Evolutionary conservation across 2,113 vertebrate genomes (phyloP).

Genomic region (Phyllopteryx taeniolatus): DNA sequence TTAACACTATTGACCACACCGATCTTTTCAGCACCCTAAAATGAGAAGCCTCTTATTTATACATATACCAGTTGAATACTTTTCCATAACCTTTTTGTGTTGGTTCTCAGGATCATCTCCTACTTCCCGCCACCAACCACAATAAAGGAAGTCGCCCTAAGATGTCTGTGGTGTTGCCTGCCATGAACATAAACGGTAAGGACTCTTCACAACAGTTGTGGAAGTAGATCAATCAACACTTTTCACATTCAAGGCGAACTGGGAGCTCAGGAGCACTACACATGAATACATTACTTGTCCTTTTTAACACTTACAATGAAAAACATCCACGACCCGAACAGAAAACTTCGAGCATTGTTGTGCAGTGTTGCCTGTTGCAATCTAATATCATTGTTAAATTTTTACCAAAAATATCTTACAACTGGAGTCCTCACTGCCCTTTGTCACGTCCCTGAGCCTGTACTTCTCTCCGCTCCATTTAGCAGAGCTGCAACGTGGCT

Average conservation of each 20-base stretch:
- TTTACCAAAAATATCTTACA: constrained; percentile 1
- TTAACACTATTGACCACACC: background rate
- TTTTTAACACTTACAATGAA: constrained; percentile 12
- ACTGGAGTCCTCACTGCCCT: constrained; percentile 12
- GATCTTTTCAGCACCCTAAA: constrained; percentile 1
- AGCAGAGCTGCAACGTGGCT: constrained; percentile 14
- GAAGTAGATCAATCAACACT: constrained; percentile 22
- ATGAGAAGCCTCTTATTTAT: background rate
- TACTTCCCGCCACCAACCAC: constrained; percentile 90
- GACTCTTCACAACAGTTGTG: constrained; percentile 13
- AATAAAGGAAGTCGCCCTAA: constrained; percentile 95
- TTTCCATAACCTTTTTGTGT: constrained; percentile 8
- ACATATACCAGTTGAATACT: background rate
- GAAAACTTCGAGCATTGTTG: background rate
- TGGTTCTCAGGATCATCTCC: constrained; percentile 87
- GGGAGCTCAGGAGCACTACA: constrained; percentile 21
- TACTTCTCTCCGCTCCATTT: constrained; percentile 17
- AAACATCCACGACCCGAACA: background rate
- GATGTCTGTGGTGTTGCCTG: constrained; percentile 93
- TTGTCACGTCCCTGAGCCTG: constrained; percentile 13
- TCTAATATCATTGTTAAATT: background rate
- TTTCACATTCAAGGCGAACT: constrained; percentile 30
- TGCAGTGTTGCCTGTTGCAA: background rate
- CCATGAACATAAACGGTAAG: constrained; percentile 93
- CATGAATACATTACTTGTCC: constrained; percentile 26